Evolutionary conservation across 2,888 invertebrate species (phyloP).

Genomic region (Aporophyla nigra): DNA sequence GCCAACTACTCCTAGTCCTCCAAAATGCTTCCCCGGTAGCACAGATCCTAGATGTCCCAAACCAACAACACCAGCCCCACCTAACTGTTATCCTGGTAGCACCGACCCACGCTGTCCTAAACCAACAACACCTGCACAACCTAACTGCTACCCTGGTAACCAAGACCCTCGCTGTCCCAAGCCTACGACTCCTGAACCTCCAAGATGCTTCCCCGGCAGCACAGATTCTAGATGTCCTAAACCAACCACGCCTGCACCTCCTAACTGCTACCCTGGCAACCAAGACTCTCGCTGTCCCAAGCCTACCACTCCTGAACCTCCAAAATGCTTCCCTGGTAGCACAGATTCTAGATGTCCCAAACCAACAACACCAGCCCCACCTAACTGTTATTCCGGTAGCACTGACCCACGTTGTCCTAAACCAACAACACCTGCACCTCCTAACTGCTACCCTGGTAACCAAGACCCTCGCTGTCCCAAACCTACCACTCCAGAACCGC

Average conservation of each 20-base stretch:
- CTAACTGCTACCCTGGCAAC: slow-evolving; percentile 50
- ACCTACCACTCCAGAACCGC: background rate
- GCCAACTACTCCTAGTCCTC: slow-evolving; percentile 55
- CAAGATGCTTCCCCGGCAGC: background rate
- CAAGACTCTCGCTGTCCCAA: slow-evolving; percentile 69
- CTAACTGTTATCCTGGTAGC: slow-evolving; percentile 74
- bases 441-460: background rate
- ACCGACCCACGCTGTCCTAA: slow-evolving; percentile 71
- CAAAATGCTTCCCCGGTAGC: slow-evolving; percentile 31
- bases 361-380: background rate
- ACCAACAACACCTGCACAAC: slow-evolving; percentile 63
- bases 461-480: background rate
- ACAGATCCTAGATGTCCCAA: slow-evolving; percentile 41
- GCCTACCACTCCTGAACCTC: slow-evolving; percentile 61
- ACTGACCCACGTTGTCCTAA: background rate
- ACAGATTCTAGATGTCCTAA: background rate
- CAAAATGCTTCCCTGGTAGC: background rate
- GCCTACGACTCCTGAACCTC: slow-evolving; percentile 71
- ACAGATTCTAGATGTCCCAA: slow-evolving; percentile 15
- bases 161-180: slow-evolving; percentile 61
- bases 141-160: slow-evolving; percentile 51
- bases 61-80: slow-evolving; percentile 33
- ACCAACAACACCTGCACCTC: background rate
- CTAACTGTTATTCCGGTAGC: background rate
- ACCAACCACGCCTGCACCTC: background rate